A percentile compares a stretch with the other conserved stretches of the same genome.
phyloP scores from a whole-genome alignment of 2,797 vertebrate genomes.

The Gastrophryne carolinensis region DNA sequence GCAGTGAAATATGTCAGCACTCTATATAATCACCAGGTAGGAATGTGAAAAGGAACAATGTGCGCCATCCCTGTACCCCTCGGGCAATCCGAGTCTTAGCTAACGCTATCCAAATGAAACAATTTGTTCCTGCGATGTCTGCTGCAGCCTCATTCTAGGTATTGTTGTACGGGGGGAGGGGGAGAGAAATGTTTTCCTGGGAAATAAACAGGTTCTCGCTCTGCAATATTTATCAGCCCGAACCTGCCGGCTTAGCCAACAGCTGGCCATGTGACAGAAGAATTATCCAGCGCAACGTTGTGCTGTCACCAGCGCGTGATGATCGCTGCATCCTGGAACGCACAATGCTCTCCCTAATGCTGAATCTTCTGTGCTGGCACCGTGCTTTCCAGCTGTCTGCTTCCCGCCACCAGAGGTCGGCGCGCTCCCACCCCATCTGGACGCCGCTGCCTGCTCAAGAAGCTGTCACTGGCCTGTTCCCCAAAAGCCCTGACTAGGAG shows the following conservation, averaged over 20 bases:
- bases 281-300: conserved; percentile 13
- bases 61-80: too few relatives aligned
- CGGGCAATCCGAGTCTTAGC: too few relatives aligned
- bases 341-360: neutral
- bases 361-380: conserved; percentile 16
- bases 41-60: too few relatives aligned
- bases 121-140: neutral
- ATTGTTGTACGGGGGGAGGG: neutral
- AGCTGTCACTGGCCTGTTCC: conserved; percentile 6
- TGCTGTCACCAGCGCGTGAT: neutral
- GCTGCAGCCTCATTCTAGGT: neutral
- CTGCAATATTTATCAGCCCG: conserved; percentile 22
- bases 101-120: neutral
- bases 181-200: conserved; percentile 13
- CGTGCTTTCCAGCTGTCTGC: conserved; percentile 24
- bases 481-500: neutral
- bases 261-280: conserved; percentile 33
- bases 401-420: conserved; percentile 32
- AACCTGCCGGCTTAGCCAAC: conserved; percentile 6
- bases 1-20: too few relatives aligned
- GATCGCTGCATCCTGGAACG: neutral
- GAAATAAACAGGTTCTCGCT: conserved; percentile 1
- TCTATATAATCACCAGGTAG: too few relatives aligned
- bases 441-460: conserved; percentile 18
- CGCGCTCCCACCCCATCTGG: conserved; percentile 16